These are phyloP conservation scores for Phodopus roborovskii DNA, from an alignment of 2,113 vertebrate genomes.

Conservation along the genomic window DNA sequence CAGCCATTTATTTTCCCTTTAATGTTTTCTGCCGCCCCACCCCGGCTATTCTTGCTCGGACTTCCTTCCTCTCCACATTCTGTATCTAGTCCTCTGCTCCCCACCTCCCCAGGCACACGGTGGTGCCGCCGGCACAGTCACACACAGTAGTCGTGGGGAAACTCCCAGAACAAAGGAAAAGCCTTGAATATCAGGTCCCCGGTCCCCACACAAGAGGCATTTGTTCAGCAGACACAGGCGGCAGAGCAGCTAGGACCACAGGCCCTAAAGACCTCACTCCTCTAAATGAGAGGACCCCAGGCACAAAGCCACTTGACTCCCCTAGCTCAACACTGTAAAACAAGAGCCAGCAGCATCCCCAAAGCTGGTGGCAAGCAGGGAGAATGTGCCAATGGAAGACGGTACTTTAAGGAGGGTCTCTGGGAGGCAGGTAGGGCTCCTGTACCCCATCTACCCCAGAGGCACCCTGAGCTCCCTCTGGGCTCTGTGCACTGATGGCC, in stretches of 20 bases:
- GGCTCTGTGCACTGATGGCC: rapidly evolving
- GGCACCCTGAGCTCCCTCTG: not conserved
- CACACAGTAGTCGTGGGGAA: rapidly evolving
- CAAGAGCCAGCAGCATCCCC: not conserved
- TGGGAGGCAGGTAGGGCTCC: not conserved
- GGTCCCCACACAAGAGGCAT: rapidly evolving
- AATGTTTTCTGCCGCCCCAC: not conserved
- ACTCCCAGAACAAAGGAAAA: not conserved
- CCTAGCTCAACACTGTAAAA: not conserved
- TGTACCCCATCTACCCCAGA: not conserved
- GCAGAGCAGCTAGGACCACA: not conserved
- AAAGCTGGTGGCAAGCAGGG: not conserved
- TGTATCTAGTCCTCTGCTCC: not conserved
- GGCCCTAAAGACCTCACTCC: not conserved
- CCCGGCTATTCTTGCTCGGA: not conserved
- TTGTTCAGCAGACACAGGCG: not conserved
- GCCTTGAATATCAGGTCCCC: not conserved
- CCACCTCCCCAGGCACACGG: not conserved
- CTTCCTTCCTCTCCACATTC: conserved; percentile 30
- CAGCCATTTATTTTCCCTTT: not conserved
- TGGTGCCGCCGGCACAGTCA: not conserved
- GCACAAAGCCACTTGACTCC: not conserved
- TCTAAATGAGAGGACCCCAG: not conserved
- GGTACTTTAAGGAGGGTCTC: not conserved
- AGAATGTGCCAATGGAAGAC: not conserved